Conservation (phyloP, 2,797 vertebrate genomes). For the Distichodus sexfasciatus region DNA sequence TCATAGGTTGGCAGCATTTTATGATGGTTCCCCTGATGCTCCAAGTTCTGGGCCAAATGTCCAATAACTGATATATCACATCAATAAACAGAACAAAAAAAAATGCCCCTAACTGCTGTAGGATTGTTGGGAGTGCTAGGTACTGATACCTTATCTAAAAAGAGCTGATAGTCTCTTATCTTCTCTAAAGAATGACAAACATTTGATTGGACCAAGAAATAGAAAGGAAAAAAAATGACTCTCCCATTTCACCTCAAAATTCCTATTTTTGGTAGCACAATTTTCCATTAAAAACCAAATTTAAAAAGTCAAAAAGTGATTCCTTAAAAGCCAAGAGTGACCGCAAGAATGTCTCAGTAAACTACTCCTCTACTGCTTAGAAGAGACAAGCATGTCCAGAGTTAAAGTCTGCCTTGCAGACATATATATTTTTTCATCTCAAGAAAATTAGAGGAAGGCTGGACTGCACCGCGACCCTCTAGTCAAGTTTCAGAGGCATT, state of each 20-base stretch:
- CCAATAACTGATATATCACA: slow-evolving; percentile 33
- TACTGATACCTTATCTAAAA: neutral
- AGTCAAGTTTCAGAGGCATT: slow-evolving; percentile 17
- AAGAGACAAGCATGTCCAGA: slow-evolving; percentile 20
- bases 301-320: slow-evolving; percentile 33
- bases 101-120: neutral
- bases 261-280: slow-evolving; percentile 35
- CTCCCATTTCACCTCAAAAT: neutral
- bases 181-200: neutral
- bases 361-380: slow-evolving; percentile 40
- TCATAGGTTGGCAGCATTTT: neutral
- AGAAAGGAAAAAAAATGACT: neutral
- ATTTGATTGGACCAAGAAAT: slow-evolving; percentile 8
- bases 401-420: slow-evolving; percentile 52
- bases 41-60: slow-evolving; percentile 31
- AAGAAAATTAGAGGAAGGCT: slow-evolving; percentile 17
- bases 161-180: neutral
- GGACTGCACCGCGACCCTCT: slow-evolving; percentile 9
- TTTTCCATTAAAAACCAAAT: slow-evolving; percentile 40
- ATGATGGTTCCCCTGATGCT: neutral
- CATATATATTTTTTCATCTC: slow-evolving; percentile 32
- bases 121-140: slow-evolving; percentile 23
- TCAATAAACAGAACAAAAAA: neutral
- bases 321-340: slow-evolving; percentile 34
- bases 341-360: slow-evolving; percentile 43